These are phyloP conservation scores for Asobara japonica DNA, from an alignment of 1,140 invertebrate species.

Conservation along the genomic window DNA sequence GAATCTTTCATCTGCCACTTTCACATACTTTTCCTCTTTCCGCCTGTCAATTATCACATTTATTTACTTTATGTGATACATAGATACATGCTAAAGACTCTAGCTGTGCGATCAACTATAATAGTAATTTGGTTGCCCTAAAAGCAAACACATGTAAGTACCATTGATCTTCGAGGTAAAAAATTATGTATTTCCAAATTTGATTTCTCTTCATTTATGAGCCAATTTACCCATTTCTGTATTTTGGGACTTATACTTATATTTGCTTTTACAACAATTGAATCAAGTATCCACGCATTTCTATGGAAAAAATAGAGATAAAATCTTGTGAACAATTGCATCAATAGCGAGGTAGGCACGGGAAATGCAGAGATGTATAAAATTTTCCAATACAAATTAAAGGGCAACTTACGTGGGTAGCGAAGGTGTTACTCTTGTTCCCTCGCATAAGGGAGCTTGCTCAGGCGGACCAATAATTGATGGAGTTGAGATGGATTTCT, in stretches of 20 bases:
- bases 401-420: slow-evolving; percentile 55
- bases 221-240: too few species aligned
- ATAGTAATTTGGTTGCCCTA: background rate
- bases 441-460: slow-evolving; percentile 58
- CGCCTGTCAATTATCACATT: background rate
- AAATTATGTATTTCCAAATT: too few species aligned
- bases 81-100: background rate
- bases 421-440: slow-evolving; percentile 51
- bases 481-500: slow-evolving; percentile 91
- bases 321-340: background rate
- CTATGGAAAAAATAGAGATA: background rate
- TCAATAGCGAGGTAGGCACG: slow-evolving; percentile 6
- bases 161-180: too few species aligned
- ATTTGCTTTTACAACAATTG: too few species aligned
- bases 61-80: background rate
- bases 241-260: too few species aligned
- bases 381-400: background rate
- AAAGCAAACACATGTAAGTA: too few species aligned
- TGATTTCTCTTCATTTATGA: too few species aligned
- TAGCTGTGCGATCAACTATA: background rate
- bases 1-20: background rate
- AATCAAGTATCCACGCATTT: background rate
- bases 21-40: background rate
- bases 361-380: background rate
- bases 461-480: slow-evolving; percentile 81